Conservation (phyloP, 1,140 invertebrate genomes). For the Drosophila truncata region DNA sequence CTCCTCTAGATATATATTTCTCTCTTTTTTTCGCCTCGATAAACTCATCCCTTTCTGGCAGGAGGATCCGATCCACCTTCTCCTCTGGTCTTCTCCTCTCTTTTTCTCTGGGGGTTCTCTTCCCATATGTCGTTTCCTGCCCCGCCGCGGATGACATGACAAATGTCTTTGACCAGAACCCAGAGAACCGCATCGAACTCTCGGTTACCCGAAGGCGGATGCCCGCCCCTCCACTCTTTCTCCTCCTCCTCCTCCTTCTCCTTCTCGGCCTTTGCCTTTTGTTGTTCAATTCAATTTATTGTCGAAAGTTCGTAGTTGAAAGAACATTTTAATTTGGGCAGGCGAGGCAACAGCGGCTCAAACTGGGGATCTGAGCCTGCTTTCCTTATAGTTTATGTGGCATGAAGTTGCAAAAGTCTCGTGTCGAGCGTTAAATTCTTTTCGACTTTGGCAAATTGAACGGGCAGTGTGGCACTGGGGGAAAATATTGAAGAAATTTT, state of each 20-base stretch:
- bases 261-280: constrained; percentile 50
- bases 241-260: constrained; percentile 5
- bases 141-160: constrained; percentile 81
- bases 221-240: background rate
- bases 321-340: constrained; percentile 85
- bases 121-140: constrained; percentile 74
- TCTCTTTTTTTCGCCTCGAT: constrained; percentile 61
- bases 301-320: constrained; percentile 85
- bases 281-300: constrained; percentile 85
- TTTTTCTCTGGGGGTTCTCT: background rate
- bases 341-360: constrained; percentile 18
- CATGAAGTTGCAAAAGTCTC: constrained; percentile 64
- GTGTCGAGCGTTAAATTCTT: constrained; percentile 73
- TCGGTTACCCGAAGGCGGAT: constrained; percentile 32
- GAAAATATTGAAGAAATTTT: background rate
- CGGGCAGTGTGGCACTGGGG: constrained; percentile 24
- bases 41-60: constrained; percentile 70
- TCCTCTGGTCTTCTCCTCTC: constrained; percentile 18
- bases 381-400: constrained; percentile 81
- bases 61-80: no score
- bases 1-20: constrained; percentile 21
- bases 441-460: constrained; percentile 74
- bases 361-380: constrained; percentile 47
- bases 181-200: constrained; percentile 47
- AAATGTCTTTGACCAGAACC: constrained; percentile 79